A percentile compares a stretch with the other conserved stretches of the same genome.
Conservation (phyloP, 1,140 invertebrate genomes). For the Nymphalis io region DNA sequence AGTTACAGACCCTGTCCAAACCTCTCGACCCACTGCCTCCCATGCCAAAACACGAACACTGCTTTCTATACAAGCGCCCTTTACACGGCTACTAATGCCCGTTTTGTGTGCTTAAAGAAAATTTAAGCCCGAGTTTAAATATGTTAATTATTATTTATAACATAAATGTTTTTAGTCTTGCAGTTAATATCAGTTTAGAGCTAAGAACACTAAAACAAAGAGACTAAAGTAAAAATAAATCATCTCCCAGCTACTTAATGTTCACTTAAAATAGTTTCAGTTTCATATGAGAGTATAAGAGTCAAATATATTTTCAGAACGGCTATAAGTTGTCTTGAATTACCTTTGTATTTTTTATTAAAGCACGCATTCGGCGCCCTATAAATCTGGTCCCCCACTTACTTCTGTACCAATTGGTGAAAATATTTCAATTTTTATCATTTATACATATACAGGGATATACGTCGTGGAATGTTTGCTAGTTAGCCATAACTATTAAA, state of each 20-base stretch:
- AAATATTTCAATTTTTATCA: conserved; percentile 50
- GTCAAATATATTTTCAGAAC: conserved; percentile 60
- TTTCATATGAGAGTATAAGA: conserved; percentile 61
- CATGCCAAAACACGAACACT: conserved; percentile 19
- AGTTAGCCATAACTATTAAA: too few relatives aligned
- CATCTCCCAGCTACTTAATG: conserved; percentile 25
- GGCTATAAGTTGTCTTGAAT: conserved; percentile 72
- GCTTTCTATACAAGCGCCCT: conserved; percentile 6
- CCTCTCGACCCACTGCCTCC: conserved; percentile 20
- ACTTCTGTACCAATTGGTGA: conserved; percentile 62
- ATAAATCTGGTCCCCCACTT: conserved; percentile 72
- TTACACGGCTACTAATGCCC: not conserved
- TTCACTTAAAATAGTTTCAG: conserved; percentile 43
- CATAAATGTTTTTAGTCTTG: not conserved
- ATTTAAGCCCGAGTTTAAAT: not conserved
- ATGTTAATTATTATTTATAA: not conserved
- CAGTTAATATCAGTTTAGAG: not conserved
- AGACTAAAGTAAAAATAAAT: conserved; percentile 31
- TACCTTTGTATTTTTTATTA: conserved; percentile 75
- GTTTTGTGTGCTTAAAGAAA: not conserved
- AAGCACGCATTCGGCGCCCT: conserved; percentile 70
- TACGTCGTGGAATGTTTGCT: too few relatives aligned
- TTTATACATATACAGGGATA: conserved; percentile 33
- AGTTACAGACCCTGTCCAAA: conserved; percentile 33
- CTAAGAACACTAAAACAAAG: conserved; percentile 14